These are phyloP conservation scores for Propsilocerus akamusi DNA, from an alignment of 1,140 invertebrate genomes.

Conservation along the genomic window DNA sequence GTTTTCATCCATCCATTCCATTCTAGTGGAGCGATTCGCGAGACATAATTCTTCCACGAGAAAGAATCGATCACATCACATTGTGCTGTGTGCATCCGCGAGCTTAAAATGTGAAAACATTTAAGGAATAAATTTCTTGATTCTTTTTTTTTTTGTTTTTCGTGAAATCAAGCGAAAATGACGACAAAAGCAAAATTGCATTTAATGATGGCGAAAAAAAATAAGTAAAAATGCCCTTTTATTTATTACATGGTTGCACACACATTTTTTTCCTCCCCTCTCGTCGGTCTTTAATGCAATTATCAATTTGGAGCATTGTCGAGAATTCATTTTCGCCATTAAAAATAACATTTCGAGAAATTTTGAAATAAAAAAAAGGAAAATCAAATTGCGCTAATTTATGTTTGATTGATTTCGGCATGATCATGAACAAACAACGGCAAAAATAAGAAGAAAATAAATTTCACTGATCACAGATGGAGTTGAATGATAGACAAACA, in stretches of 20 bases:
- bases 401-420: too few species aligned
- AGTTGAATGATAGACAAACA: not conserved
- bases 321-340: not conserved
- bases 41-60: not conserved
- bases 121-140: not conserved
- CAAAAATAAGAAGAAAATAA: not conserved
- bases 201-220: too few species aligned
- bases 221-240: too few species aligned
- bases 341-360: not conserved
- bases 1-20: not conserved
- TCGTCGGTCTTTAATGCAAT: not conserved
- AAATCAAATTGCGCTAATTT: not conserved
- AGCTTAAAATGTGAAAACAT: not conserved
- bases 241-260: too few species aligned
- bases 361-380: not conserved
- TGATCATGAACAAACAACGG: too few species aligned
- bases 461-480: not conserved
- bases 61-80: not conserved
- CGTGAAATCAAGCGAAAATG: not conserved
- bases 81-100: not conserved
- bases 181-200: constrained; percentile 4
- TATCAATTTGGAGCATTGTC: constrained; percentile 2
- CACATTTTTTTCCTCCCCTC: too few species aligned
- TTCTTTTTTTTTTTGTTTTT: not conserved
- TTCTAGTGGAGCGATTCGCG: not conserved